Evolutionary conservation across 2,113 vertebrate species (phyloP), one percentile per base, ranked within the genome.

Genomic region (Romanogobio albipinnatus): DNA sequence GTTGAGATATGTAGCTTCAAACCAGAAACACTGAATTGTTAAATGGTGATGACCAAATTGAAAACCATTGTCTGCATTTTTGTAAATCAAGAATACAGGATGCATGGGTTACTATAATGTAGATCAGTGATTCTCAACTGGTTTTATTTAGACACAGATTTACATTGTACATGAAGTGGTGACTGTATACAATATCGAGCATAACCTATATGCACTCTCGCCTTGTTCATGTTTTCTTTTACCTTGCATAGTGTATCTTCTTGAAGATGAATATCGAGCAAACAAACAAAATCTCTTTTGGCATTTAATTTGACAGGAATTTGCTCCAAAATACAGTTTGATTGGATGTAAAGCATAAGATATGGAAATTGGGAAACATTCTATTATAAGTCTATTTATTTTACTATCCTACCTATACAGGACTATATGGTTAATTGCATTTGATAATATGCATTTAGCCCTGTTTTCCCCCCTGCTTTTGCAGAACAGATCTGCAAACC

Each of bases 31-130:
- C 36, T 73, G 64, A n/a, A 76, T 77, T 75, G 73, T 62, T 36
- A 49, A 86, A 77, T 56, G 24, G 33, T 64, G 47, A 81, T 58
- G 85, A 83, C 86, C 29, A 86, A 84, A 84, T 61, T 13, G 53
- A 76, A 71, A 76, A 49, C n/a, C 66, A 56, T 80, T 70, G 45
- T 61, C 5, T 59, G n/a, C 24, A 58, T 80, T 22, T 66, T 64
- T 64, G 8, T 78, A 45, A 78, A 61, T 5, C 76, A 77, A 5
- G 53, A 77, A 39, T 14, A 14, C 9, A 77, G 15, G 9, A 77
- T 62, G 7, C n/a, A 47, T 26, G n/a, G 29, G 58, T 19, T 76
- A 53, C 13, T 73, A 39, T 39, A 8, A n/a, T 33, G 15, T 76
- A 53, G 49, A 33, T 53, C 74, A 53, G 74, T 53, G 49, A 17